Base-by-base conservation (phyloP, 2,888 invertebrate species). In the Anticlea derivata region DNA sequence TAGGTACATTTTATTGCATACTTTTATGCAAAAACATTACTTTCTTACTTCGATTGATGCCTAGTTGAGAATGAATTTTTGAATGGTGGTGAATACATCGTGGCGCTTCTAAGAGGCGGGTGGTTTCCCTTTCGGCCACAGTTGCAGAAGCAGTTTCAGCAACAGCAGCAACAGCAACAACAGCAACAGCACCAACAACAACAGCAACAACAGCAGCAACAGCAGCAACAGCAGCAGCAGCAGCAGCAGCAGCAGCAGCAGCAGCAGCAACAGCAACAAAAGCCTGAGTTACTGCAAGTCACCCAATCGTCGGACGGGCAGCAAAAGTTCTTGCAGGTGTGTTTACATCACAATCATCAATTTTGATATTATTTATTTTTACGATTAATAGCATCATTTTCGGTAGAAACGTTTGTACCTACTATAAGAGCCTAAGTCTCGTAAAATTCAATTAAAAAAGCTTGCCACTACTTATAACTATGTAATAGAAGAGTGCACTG, bases 291-390 rank as follows among this genome's bases (percentile, higher is more conserved):
- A 0, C 73, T 84, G n/a, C 83, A 84, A 38, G 81, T 83, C 1
- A 68, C 78, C 0, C 82, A 83, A 24, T 81, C 66, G 62, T 41
- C 81, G 59, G 70, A 65, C 35, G 81, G 91, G 45, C 92, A 91
- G 53, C 86, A 88, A 55, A 89, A 89, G 56, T 89, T 85, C 66
- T 71, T 89, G 50, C 89, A 89, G 80, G 89, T 86, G 13, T 10
- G 29, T 35, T 1, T 43, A 27, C 8, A 17, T 20, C 12, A 24
- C 12, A 26, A 17, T 8, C 10, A 27, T 45, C 8, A 12, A 5
- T 5, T 6, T n/a, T n/a, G n/a, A 2, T 39, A 29, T 5, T 27
- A 11, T 8, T 20, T 8, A 33, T 4, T 1, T 8, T 8, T 6
- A 26, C 20, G 2, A 29, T 27, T 7, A 29, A 11, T 20, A 31